Base-by-base conservation (phyloP, 2,888 invertebrate species). In the Flexamia atlantica region DNA sequence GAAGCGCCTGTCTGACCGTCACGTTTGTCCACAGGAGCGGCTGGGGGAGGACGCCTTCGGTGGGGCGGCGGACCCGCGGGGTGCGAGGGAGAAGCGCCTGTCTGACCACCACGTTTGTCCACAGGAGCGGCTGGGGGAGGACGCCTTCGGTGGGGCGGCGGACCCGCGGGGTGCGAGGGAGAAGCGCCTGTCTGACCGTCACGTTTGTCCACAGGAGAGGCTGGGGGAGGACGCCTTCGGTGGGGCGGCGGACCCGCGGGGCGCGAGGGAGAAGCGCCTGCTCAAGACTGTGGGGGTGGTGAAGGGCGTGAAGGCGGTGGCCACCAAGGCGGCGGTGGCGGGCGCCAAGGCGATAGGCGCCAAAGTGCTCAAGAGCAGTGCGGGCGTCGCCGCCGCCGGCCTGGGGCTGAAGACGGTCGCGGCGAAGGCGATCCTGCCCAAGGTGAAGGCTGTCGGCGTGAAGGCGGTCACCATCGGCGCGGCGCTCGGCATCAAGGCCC, bases 371-470 rank as follows among this genome's bases (percentile, higher is more conserved):
- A 82, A 82, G 40, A 53, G 68, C n/a, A 82, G 81, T 0, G 86
- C 86, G 17, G 87, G 86, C 0, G 85, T 86, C 28, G 86, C 85
- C 17, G 86, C 87, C 53, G 87, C 87, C 42, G 84, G 84, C 42
- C 85, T 84, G 4, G 87, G 86, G 2, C 81, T 86, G 50, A 87
- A 86, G 50, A 87, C 86, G 4, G 85, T 86, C 32, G 85, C 85
- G 20, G 86, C 87, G 32, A 87, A 87, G 20, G 85, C 87, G 46
- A 85, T 83, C 5, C 86, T 85, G 0, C 60, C 86, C 76, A 87
- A 86, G 57, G 88, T 86, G 9, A 86, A 86, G 50, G 85, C 85
- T n/a, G 86, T 87, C 42, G 87, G 87, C n/a, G 86, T 86, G 36
- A 87, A 87, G 53, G 86, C 87, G 4, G 87, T 87, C 30, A 87